Evolutionary conservation across 23 tunicate species (phyloP), one percentile per base, ranked within the genome.

Genomic region (Trididemnum clinides): DNA sequence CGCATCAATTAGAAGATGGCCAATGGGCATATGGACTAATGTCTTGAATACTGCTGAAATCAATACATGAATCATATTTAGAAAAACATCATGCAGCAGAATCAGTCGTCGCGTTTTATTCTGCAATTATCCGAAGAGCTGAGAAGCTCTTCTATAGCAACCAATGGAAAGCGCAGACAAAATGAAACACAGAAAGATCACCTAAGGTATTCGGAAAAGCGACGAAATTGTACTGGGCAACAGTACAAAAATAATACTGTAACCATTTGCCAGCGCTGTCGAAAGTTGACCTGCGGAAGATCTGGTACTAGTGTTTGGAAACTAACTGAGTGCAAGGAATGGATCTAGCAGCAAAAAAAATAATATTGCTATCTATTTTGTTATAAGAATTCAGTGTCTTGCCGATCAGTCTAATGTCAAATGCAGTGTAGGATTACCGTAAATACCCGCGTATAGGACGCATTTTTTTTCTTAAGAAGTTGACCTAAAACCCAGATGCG

Each of bases 201-300:
- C 71, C 28, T 25, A 5, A 63, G 71, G n/a, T 22, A 18, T 63
- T 63, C 23, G n/a, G 23, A 25, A 25, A 63, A 63, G 71, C 71
- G 23, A 63, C 71, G 23, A 63, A 63, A 63, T 10, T 63, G 71
- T 63, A 22, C 71, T 21, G 71, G 71, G n/a, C 71, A 63, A 25
- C 71, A n/a, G 71, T 63, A 22, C 71, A 63, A 63, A 21, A 63
- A 63, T 63, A 63, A 63, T 25, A 63, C 71, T 21, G 71, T 63
- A 63, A 63, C 71, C 71, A 63, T 63, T 63, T 63, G 71, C 71
- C 71, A 63, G 71, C 71, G n/a, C 23, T 63, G 71, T 22, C 71
- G 23, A 63, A 63, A 63, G 71, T 25, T 25, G 28, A 63, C 22
- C 71, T 63, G 71, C 23, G 71, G 71, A 63, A n/a, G 71, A 63